Base-by-base conservation (phyloP, 2,888 invertebrate species). In the Amphipoea oculea region DNA sequence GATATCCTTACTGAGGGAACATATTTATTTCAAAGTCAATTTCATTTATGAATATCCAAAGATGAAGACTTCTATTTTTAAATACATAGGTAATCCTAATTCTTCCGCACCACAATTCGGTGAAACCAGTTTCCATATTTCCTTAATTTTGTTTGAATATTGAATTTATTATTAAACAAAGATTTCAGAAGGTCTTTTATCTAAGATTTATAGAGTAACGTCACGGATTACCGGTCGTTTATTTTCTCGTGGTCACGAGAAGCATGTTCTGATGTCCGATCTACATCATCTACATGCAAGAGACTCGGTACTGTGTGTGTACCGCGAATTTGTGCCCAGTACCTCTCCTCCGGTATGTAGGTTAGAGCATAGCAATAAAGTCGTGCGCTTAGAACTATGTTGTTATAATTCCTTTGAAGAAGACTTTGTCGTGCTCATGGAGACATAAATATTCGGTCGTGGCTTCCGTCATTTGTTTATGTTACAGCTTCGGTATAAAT, bases 181-280 rank as follows among this genome's bases (percentile, higher is more conserved):
- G 9, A 63, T 70, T 72, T 74, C n/a, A 48, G 71, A 79, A 86
- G 88, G 84, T 69, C 74, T 36, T 80, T 71, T 67, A 69, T 45
- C 66, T 42, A 20, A 74, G 48, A 69, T 80, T 72, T 70, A 40
- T 54, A 60, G 23, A 80, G 51, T 66, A 45, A 66, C 11, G 23
- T 67, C 63, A 65, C 23, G 68, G 48, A 54, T 73, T 68, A 71
- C 66, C 63, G 62, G 65, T 75, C 62, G 71, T 82, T 82, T 88
- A 87, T 85, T 86, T 87, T 72, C n/a, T 73, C 40, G 71, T 80
- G 76, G 76, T 87, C 82, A 89, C 85, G 82, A 85, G 73, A 14
- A 71, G 1, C 78, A 73, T 83, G 83, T 82, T 60, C 68, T 29
- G 75, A 82, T 75, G 73, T 63, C 9, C 45, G 68, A 83, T 78